Base-by-base conservation (phyloP, 2,113 vertebrate species). In the Boulengerochromis microlepis region DNA sequence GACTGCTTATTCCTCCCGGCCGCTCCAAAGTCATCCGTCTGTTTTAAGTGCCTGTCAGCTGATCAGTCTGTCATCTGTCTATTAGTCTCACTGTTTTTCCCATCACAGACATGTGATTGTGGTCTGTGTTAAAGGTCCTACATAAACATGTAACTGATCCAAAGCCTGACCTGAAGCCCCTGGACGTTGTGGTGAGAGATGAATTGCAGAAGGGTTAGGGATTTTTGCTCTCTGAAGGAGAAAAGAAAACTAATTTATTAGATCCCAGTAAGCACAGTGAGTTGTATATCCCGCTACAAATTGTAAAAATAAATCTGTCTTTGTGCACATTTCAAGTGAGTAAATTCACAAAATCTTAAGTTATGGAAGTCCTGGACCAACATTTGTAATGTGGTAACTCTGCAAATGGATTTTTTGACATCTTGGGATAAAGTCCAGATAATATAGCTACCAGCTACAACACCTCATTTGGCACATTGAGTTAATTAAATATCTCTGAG, bases 31-130 rank as follows among this genome's bases (percentile, higher is more conserved):
- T 86, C 85, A 56, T 88, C 82, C 10, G 50, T 86, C 80, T 86
- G 86, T 50, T 86, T 92, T 87, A 80, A 87, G 74, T 16, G 31
- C 16, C 8, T 83, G 89, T 86, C 86, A 83, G 66, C 83, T 54
- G 71, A 92, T 82, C 80, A 22, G 83, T 87, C 85, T 59, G 80
- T 82, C 35, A 45, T 87, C 87, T 86, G 81, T 84, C 82, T 66
- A 80, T 85, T 64, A 57, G 71, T 89, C 86, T 85, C 86, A 10
- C 81, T 57, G 87, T 38, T 80, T 50, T 42, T 11, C 31, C 45
- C 61, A 19, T 71, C 76, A 10, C 18, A 10, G 26, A 57, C 56
- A 33, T 26, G 59, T 47, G 45, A 88, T 45, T 83, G 59, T 90
- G 80, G 24, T 59, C 31, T 7, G 40, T 61, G 83, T 83, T 45